Base-by-base conservation (phyloP, 2,797 vertebrate genomes). In the Cyprinella venusta region DNA sequence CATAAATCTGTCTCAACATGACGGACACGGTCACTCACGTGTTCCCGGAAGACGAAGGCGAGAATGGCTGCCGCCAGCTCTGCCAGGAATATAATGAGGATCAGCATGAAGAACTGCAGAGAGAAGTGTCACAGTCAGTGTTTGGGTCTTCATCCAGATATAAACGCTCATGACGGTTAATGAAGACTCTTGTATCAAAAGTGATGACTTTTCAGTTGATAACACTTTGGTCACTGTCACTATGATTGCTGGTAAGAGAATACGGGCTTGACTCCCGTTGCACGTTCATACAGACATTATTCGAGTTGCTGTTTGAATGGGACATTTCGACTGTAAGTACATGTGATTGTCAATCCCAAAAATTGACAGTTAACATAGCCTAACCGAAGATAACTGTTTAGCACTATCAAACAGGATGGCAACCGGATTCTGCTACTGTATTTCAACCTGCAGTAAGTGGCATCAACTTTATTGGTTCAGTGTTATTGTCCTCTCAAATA, bases 21-120 rank as follows among this genome's bases (percentile, higher is more conserved):
- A 80, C 13, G 19, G 50, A 63, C 12, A 61, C 3, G 38, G 26
- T n/a, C 26, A 96, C 97, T 93, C 93, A 99, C 97, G 1, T 98
- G 96, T 86, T 97, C 97, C 85, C 97, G 95, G 93, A 98, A 97
- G 88, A 98, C 94, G 91, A 97, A 98, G 89, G 97, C 97, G 90
- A 98, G 91, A 93, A 98, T 97, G 88, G 96, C 97, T 76, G 97
- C 97, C 0, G 97, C 97, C 84, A 99, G 94, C 92, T 99, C 97
- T 0, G 96, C 97, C 92, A 99, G 90, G 94, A 99, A 98, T 92
- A 99, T 98, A 89, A 98, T 88, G 89, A 98, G 95, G 92, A 98
- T 98, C 89, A 98, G 96, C 93, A 98, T 95, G 94, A 98, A 98
- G 93, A 98, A 98, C 97, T 98, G 94, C 38, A 80, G 42, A 30